These are phyloP conservation scores for Eumerus sabulonum DNA, from an alignment of 2,888 invertebrate genomes.

Conservation along the genomic window DNA sequence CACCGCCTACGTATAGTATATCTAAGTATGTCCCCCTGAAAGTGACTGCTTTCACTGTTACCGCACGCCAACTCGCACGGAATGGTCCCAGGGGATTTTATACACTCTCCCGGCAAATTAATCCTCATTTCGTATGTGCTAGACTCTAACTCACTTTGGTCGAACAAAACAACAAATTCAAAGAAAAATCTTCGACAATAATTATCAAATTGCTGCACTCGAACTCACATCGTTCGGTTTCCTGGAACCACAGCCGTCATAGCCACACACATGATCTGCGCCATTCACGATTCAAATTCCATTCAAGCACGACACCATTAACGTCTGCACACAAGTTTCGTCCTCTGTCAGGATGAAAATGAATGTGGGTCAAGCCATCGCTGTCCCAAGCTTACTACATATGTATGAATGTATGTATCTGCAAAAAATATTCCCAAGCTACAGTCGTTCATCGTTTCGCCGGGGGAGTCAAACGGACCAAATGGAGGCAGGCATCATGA, in stretches of 20 bases:
- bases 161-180: background rate
- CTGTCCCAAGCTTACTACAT: conserved; percentile 8
- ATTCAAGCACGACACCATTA: conserved; percentile 24
- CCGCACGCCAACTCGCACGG: too few relatives aligned
- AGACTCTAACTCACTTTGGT: background rate
- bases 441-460: conserved; percentile 32
- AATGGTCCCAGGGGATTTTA: too few relatives aligned
- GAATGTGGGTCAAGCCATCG: conserved; percentile 28
- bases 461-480: conserved; percentile 6
- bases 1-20: conserved; percentile 17
- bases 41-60: too few relatives aligned
- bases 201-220: conserved; percentile 22
- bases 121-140: background rate
- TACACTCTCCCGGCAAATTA: conserved; percentile 11
- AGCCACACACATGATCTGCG: conserved; percentile 4
- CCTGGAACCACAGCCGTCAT: background rate
- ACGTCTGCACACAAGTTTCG: conserved; percentile 1
- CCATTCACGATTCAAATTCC: conserved; percentile 14
- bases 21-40: conserved; percentile 1
- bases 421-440: conserved; percentile 27
- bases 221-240: background rate
- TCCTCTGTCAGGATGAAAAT: conserved; percentile 3
- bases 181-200: conserved; percentile 4
- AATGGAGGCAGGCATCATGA: conserved; percentile 13
- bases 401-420: too few relatives aligned